Percentiles rank a stretch among this genome's conserved stretches.
These are phyloP conservation scores for Tragelaphus imberbis DNA, from an alignment of 2,113 vertebrate species.

Conservation along the genomic window DNA sequence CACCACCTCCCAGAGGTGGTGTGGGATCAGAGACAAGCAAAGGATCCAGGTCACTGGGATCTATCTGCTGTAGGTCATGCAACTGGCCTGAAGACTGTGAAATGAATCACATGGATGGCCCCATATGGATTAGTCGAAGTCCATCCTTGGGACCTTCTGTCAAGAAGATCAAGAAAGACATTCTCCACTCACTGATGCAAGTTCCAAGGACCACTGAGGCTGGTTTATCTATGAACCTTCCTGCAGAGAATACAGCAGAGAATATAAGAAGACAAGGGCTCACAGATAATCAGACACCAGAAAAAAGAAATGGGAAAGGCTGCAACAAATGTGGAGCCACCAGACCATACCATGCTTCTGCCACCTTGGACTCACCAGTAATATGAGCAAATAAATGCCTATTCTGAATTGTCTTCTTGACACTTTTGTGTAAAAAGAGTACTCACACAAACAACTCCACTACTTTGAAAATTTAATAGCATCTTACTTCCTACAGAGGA, in stretches of 20 bases:
- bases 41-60: background rate
- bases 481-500: background rate
- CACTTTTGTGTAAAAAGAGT: background rate
- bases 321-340: background rate
- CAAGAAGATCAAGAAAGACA: background rate
- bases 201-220: background rate
- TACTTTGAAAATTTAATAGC: constrained; percentile 11
- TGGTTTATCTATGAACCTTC: background rate
- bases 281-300: background rate
- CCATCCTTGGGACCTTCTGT: background rate
- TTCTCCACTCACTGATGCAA: background rate
- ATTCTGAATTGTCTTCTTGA: background rate
- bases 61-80: background rate
- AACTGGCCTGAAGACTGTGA: background rate
- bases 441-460: background rate
- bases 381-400: background rate
- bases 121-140: background rate
- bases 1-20: background rate
- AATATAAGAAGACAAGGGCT: background rate
- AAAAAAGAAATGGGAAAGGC: background rate
- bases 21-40: background rate
- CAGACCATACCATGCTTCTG: background rate
- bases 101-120: background rate
- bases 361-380: background rate
- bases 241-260: background rate